phyloP scores from a whole-genome alignment of 2,113 vertebrate genomes.

The Okapia johnstoni region DNA sequence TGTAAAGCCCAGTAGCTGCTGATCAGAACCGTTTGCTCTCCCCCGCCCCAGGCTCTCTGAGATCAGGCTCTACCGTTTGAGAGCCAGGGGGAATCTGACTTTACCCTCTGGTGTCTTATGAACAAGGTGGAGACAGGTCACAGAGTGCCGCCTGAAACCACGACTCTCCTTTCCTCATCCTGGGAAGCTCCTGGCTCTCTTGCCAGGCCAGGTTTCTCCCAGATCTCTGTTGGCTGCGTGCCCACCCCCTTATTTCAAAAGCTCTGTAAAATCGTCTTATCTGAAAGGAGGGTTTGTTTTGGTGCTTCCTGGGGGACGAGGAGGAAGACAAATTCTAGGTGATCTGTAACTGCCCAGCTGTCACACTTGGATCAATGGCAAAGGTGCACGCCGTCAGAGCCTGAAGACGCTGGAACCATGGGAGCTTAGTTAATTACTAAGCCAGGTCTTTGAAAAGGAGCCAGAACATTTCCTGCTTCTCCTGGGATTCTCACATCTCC shows the following conservation, averaged over 20 bases:
- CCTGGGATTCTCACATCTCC: background rate
- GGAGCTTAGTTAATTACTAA: background rate
- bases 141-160: background rate
- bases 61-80: background rate
- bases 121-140: background rate
- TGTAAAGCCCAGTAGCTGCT: background rate
- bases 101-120: background rate
- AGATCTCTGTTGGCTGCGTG: background rate
- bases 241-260: background rate
- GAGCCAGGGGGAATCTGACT: background rate
- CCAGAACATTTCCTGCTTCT: background rate
- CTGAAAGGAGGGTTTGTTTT: background rate
- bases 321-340: background rate
- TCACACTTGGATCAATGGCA: background rate
- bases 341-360: background rate
- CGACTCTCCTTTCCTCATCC: background rate
- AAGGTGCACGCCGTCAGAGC: rapidly evolving
- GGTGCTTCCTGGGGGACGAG: background rate
- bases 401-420: rapidly evolving
- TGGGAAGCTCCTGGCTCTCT: background rate
- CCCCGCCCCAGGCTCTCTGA: rapidly evolving
- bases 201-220: background rate
- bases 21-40: background rate
- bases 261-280: background rate
- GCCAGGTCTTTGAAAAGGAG: background rate